phyloP scores from a whole-genome alignment of 2,888 invertebrate genomes.

The Brenthis hecate region DNA sequence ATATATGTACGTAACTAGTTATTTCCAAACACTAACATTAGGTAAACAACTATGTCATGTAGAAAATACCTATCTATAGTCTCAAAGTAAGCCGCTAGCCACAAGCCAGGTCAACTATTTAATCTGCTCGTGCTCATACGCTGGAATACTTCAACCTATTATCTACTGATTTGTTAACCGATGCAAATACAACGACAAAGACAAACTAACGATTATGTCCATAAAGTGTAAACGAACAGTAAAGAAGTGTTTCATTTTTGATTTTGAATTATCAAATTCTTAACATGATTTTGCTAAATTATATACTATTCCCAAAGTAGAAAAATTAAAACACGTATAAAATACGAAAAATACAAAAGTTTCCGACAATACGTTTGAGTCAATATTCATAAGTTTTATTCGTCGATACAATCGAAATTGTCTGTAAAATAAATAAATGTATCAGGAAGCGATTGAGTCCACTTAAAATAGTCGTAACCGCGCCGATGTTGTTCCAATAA shows the following conservation, averaged over 20 bases:
- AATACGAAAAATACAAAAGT: too few relatives aligned
- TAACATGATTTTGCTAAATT: too few relatives aligned
- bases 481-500: conserved; percentile 43
- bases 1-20: background rate
- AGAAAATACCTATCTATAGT: background rate
- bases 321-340: too few relatives aligned
- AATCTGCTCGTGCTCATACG: conserved; percentile 24
- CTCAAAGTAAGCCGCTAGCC: conserved; percentile 17
- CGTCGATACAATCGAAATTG: conserved; percentile 21
- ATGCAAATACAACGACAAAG: background rate
- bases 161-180: conserved; percentile 22
- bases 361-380: too few relatives aligned
- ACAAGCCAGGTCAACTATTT: conserved; percentile 31
- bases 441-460: conserved; percentile 52
- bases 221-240: too few relatives aligned
- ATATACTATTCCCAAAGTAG: too few relatives aligned
- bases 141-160: conserved; percentile 26
- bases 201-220: too few relatives aligned
- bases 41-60: conserved; percentile 6
- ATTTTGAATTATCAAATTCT: too few relatives aligned
- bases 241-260: too few relatives aligned
- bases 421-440: conserved; percentile 35
- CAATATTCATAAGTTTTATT: background rate
- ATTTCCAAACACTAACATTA: background rate
- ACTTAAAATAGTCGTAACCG: conserved; percentile 57